These are phyloP conservation scores for Nomada goodeniana DNA, from an alignment of 2,888 invertebrate genomes.

Conservation along the genomic window DNA sequence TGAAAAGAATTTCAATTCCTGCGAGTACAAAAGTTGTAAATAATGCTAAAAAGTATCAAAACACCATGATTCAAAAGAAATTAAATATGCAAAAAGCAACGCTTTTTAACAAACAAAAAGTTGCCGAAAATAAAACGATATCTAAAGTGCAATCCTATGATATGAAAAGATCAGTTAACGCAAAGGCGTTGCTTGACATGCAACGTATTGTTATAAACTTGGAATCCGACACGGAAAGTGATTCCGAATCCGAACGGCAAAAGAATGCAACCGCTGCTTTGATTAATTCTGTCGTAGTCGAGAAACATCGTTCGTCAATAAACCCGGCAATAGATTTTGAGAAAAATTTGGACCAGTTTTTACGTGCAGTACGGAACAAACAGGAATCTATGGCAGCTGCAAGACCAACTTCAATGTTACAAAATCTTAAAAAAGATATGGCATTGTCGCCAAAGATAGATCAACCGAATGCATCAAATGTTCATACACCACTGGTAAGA, in stretches of 20 bases:
- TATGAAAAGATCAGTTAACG: slow-evolving; percentile 61
- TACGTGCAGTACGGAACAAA: slow-evolving; percentile 79
- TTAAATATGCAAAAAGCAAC: slow-evolving; percentile 73
- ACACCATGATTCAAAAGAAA: slow-evolving; percentile 74
- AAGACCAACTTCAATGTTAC: slow-evolving; percentile 44
- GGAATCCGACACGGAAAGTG: slow-evolving; percentile 80
- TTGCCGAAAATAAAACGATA: slow-evolving; percentile 60
- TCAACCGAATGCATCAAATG: slow-evolving; percentile 43
- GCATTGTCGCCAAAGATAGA: slow-evolving; percentile 34
- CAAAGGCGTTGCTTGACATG: slow-evolving; percentile 64
- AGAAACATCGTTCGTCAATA: slow-evolving; percentile 45
- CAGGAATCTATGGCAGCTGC: slow-evolving; percentile 74
- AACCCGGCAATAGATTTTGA: slow-evolving; percentile 80
- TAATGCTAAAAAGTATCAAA: slow-evolving; percentile 79
- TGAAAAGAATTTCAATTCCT: slow-evolving; percentile 71
- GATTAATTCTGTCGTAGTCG: slow-evolving; percentile 5
- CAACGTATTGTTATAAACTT: slow-evolving; percentile 79
- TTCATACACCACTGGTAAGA: slow-evolving; percentile 74
- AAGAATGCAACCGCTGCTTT: slow-evolving; percentile 12
- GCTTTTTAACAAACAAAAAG: slow-evolving; percentile 58
- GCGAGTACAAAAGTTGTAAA: slow-evolving; percentile 78
- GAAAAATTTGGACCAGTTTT: slow-evolving; percentile 80
- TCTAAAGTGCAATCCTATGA: slow-evolving; percentile 70
- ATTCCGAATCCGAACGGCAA: slow-evolving; percentile 72
- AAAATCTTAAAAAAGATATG: slow-evolving; percentile 44